Percentiles rank a stretch among this genome's conserved stretches.
Evolutionary conservation across 2,888 invertebrate species (phyloP).

Genomic region (Spicauda simplicius): DNA sequence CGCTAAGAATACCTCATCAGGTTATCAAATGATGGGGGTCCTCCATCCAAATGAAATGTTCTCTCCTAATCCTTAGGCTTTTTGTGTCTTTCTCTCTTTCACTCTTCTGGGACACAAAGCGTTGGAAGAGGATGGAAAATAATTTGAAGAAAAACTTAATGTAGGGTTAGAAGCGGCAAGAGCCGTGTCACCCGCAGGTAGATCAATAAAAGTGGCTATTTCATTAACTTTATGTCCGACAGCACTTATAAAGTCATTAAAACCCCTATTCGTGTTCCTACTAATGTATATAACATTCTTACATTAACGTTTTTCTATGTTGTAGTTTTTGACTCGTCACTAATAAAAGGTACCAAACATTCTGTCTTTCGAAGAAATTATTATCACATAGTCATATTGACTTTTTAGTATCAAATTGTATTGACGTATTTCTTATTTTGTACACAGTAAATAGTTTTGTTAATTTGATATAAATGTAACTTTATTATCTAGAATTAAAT

Average conservation of each 20-base stretch:
- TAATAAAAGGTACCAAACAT: not conserved
- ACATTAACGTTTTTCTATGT: slow-evolving; percentile 52
- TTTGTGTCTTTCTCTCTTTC: slow-evolving; percentile 52
- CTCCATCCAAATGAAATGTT: slow-evolving; percentile 76
- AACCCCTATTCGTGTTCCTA: slow-evolving; percentile 60
- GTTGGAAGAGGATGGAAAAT: slow-evolving; percentile 60
- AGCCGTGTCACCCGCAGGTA: slow-evolving; percentile 81
- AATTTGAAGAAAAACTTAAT: slow-evolving; percentile 79
- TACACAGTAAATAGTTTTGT: too few species aligned
- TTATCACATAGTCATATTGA: too few species aligned
- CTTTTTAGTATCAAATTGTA: too few species aligned
- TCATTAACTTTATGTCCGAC: slow-evolving; percentile 77
- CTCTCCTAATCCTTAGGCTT: slow-evolving; percentile 66
- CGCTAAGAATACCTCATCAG: slow-evolving; percentile 74
- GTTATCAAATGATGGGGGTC: slow-evolving; percentile 81
- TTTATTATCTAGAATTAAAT: too few species aligned
- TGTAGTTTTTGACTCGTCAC: slow-evolving; percentile 35
- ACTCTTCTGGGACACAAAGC: slow-evolving; percentile 34
- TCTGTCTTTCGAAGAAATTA: too few species aligned
- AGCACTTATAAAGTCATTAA: slow-evolving; percentile 85
- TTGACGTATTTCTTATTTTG: not conserved
- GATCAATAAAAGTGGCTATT: slow-evolving; percentile 80
- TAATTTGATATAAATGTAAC: too few species aligned
- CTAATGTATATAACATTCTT: slow-evolving; percentile 50
- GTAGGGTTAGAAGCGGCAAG: slow-evolving; percentile 69